Conservation (phyloP, 2,888 invertebrate species). For the Drosophila macrospina region DNA sequence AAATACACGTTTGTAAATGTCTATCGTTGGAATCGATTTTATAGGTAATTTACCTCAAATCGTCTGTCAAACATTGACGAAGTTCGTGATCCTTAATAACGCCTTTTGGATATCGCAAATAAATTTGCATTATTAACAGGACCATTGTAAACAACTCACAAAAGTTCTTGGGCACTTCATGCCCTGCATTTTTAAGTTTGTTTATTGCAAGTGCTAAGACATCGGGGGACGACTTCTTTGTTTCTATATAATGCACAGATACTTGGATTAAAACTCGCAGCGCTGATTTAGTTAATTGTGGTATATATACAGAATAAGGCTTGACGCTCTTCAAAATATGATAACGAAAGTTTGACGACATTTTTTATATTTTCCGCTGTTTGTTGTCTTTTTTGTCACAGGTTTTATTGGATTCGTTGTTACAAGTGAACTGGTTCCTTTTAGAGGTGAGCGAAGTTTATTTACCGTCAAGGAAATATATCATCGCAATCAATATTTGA, state of each 20-base stretch:
- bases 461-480: not conserved
- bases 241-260: slow-evolving; percentile 85
- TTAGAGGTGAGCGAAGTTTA: slow-evolving; percentile 19
- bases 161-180: slow-evolving; percentile 85
- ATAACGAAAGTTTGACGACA: slow-evolving; percentile 84
- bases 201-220: slow-evolving; percentile 84
- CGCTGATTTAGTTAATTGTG: slow-evolving; percentile 84
- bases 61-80: slow-evolving; percentile 86
- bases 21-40: not conserved
- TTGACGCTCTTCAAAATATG: slow-evolving; percentile 81
- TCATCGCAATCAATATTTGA: slow-evolving; percentile 25
- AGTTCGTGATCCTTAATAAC: slow-evolving; percentile 86
- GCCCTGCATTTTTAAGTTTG: slow-evolving; percentile 84
- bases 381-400: not conserved
- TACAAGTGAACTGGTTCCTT: slow-evolving; percentile 19
- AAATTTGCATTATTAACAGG: slow-evolving; percentile 86
- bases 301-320: slow-evolving; percentile 82
- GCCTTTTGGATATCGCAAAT: slow-evolving; percentile 85
- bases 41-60: slow-evolving; percentile 73
- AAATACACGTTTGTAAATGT: not conserved
- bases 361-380: slow-evolving; percentile 45
- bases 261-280: slow-evolving; percentile 85
- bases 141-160: slow-evolving; percentile 86
- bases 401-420: not conserved
- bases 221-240: slow-evolving; percentile 84